Base-by-base conservation (phyloP, 2,113 vertebrate species). In the Gopherus evgoodei region DNA sequence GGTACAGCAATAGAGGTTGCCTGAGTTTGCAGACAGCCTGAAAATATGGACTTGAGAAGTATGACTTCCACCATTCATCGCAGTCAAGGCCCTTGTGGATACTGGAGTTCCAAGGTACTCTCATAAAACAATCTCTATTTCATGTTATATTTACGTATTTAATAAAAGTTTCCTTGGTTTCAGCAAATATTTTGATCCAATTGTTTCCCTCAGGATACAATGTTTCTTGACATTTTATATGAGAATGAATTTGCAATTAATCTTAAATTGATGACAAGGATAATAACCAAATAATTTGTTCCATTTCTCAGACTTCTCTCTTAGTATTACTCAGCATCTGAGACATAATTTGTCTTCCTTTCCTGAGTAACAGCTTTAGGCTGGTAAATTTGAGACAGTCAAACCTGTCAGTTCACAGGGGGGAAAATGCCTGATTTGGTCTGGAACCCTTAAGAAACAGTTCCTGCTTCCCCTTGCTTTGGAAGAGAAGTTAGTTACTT, bases 311-410 rank as follows among this genome's bases (percentile, higher is more conserved):
- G 17, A 62, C 90, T 96, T n/a, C 91, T 87, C 62, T 14, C 94
- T 83, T 76, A 79, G 31, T 96, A 83, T 80, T 91, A 75, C 21
- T 93, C 88, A 90, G 90, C 88, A 85, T 65, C 86, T 22, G 57
- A 92, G 88, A 84, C 83, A 57, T 62, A 57, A 53, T 27, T 94
- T 96, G 65, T 81, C 75, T 62, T 87, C 47, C 88, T 84, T 95
- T 79, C 50, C 50, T 0, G 1, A 83, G 80, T 75, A 85, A 85
- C 76, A 49, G 56, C 10, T 88, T 93, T 90, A 81, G 80, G 79
- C 84, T 92, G 90, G 29, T 93, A 89, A 92, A 88, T 93, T 86
- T 84, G 88, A 92, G 91, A 5, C 81, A 89, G 78, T 90, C 38
- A 79, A 54, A 93, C 92, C 94, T 97, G 90, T 93, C 86, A 65